Conservation (phyloP, 2,888 invertebrate species). For the Microctonus hyperodae region DNA sequence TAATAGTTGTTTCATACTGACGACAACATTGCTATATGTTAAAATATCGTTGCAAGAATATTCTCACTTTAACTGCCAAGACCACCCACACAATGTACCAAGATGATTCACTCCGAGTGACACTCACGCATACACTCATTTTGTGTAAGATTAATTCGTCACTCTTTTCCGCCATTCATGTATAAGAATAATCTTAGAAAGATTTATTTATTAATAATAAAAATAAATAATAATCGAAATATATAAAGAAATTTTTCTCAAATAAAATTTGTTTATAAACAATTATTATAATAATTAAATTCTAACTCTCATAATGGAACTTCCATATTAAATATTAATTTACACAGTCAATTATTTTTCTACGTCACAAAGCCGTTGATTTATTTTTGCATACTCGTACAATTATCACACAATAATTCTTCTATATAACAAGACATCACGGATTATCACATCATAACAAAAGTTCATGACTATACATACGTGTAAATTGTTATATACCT, state of each 20-base stretch:
- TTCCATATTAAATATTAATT: background rate
- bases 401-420: slow-evolving; percentile 41
- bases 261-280: background rate
- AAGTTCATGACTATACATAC: background rate
- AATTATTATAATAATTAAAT: background rate
- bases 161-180: background rate
- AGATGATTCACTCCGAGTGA: slow-evolving; percentile 41
- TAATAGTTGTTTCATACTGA: slow-evolving; percentile 55
- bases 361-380: background rate
- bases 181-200: background rate
- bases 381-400: background rate
- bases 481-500: background rate
- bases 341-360: background rate
- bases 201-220: no score
- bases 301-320: background rate
- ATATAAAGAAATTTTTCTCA: no score
- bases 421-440: slow-evolving; percentile 46
- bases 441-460: slow-evolving; percentile 49
- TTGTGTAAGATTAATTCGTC: slow-evolving; percentile 2
- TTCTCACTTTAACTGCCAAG: slow-evolving; percentile 26
- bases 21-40: slow-evolving; percentile 49
- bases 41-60: slow-evolving; percentile 33
- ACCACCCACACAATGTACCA: slow-evolving; percentile 34
- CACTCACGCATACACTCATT: slow-evolving; percentile 12
- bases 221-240: no score